Base-by-base conservation (phyloP, 2,797 vertebrate genomes). In the Cynopterus sphinx region DNA sequence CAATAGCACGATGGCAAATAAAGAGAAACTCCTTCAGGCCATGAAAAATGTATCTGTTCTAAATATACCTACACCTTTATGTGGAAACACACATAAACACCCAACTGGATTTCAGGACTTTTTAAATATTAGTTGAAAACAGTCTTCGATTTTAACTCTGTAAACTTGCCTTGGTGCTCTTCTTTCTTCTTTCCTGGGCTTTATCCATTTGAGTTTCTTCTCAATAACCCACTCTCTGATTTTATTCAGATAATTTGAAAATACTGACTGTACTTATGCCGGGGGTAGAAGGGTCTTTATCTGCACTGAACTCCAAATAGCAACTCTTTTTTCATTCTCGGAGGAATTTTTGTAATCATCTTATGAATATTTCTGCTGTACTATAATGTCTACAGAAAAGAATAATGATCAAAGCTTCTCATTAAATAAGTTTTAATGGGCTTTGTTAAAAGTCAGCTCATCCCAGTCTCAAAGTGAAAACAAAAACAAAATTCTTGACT, bases 231-330 rank as follows among this genome's bases (percentile, higher is more conserved):
- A 2, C 2, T 68, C 59, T 78, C 82, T 94, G 91, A 74, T 75
- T 95, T 94, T 49, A 90, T 81, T 84, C 61, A 86, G 63, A 57
- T 92, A 83, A 90, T 78, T 49, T 91, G 91, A 95, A 94, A 97
- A 96, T 81, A 85, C 26, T 73, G 57, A 67, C 36, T 19, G 22
- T 92, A 61, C 5, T 10, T 55, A 93, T 55, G 75, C 49, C 63
- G 87, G 68, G 43, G 41, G 75, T 93, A 55, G 88, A 87, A 86
- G 41, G 6, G 17, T 73, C 57, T 68, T 86, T 46, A 57, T 81
- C 39, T 36, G 46, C n/a, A 28, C 0, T 65, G 43, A 92, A 87
- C 36, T 85, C 39, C 13, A 73, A 53, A n/a, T 3, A 57, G 39
- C 22, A 65, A 13, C 22, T 65, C 13, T 78, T 24, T 79, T 78